Evolutionary conservation across 2,797 vertebrate genomes (phyloP), one percentile per base, ranked within the genome.

Genomic region (Tapera naevia): DNA sequence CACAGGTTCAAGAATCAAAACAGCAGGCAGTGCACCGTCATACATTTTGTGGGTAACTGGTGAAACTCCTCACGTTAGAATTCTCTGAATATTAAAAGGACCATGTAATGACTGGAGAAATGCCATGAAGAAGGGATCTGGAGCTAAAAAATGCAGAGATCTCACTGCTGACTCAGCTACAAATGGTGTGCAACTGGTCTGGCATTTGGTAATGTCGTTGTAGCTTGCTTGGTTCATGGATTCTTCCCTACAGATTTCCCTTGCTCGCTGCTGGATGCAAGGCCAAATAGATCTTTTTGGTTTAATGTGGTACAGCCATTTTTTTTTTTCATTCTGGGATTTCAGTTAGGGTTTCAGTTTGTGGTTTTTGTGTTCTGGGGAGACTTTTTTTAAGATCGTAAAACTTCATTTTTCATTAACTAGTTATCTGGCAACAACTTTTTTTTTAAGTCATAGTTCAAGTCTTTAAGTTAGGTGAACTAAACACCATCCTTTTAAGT

Each of bases 361-460:
- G 53, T 83, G 64, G n/a, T 6, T 23, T 91, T 89, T 85, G 39
- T 91, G 23, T 89, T 92, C 78, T 82, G 56, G 22, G 24, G 30
- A 91, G 53, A 50, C 32, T 67, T 73, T 51, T 73, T 82, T 81
- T 43, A 54, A 83, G 67, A 37, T 64, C 0, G 0, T 93, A 89
- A 82, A 93, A 71, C 39, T 85, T 82, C 10, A 65, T 86, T 93
- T 94, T 91, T 86, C 80, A 85, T 93, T 92, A 93, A 84, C 78
- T 76, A 53, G 37, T 88, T 84, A 78, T 89, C 81, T 94, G 43
- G 24, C 33, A 86, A 23, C 15, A 66, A 9, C 43, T 89, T 30
- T 48, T 61, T 48, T 82, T 83, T 79, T 18, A 89, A 93, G 58
- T 81, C n/a, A 24, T 46, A 85, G 73, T 66, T 91, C 73, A 91